Evolutionary conservation across 2,888 invertebrate species (phyloP), one percentile per base, ranked within the genome.

Genomic region (Ceramica pisi): DNA sequence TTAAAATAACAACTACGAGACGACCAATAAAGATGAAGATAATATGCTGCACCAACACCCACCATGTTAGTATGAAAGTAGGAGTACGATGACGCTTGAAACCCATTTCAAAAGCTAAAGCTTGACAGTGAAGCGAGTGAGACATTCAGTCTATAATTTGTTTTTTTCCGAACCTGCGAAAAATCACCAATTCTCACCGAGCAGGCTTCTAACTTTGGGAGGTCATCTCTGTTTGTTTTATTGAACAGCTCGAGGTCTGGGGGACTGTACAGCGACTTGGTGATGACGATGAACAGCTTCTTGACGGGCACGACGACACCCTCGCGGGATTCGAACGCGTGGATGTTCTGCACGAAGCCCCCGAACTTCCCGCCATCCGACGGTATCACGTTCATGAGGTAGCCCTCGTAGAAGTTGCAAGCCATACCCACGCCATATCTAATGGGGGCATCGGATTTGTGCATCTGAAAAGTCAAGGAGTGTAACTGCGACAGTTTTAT

Each of bases 361-460:
- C 89, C 89, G 72, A 90, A 92, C 85, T 71, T 82, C 6, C 88
- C 88, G 1, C 95, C 95, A 62, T 95, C 93, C 59, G 91, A 92
- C 3, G 97, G 97, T 48, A 97, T 89, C 26, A 97, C 91, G 51
- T 97, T 93, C 23, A 92, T 92, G 1, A 97, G 91, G 85, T 97
- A 97, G 0, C 97, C 97, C 78, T 97, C 96, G 82, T 96, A 97
- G 90, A 95, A 97, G 51, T 96, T 97, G 70, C 96, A 96, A 0
- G 97, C 97, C 97, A 97, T 97, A 9, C 97, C 96, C 0, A 96
- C 95, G 0, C 97, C 97, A 83, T 97, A 97, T 79, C 95, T 96
- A 87, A 94, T 94, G 3, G 59, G 23, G 0, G 82, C 62, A 51
- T 50, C 61, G 1, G 79, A 23, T 10, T 78, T 78, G 0, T 50